These are phyloP conservation scores for Elaphurus davidianus DNA, from an alignment of 2,113 vertebrate species.

Conservation along the genomic window DNA sequence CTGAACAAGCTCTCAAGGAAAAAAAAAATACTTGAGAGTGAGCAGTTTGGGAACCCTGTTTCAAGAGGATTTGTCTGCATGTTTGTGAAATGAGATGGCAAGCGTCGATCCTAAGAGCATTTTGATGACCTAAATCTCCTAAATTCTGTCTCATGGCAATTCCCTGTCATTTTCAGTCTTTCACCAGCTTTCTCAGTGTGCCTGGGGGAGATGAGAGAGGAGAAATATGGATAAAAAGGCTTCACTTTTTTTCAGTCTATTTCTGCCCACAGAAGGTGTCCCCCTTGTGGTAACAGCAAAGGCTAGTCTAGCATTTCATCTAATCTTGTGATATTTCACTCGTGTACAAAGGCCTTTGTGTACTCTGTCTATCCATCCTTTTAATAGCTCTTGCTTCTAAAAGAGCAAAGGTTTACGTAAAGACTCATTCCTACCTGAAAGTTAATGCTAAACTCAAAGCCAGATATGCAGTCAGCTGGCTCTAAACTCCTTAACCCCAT, in stretches of 20 bases:
- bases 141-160: background rate
- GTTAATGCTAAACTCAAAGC: slow-evolving; percentile 59
- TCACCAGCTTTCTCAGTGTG: background rate
- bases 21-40: background rate
- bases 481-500: slow-evolving; percentile 47
- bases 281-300: slow-evolving; percentile 58
- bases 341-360: background rate
- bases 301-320: background rate
- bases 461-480: slow-evolving; percentile 27
- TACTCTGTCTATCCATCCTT: background rate
- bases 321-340: background rate
- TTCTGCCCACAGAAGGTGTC: slow-evolving; percentile 48
- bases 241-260: background rate
- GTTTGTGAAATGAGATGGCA: background rate
- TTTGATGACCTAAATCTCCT: background rate
- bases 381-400: slow-evolving; percentile 27
- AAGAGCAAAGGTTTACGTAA: background rate
- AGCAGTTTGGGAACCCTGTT: background rate
- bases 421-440: slow-evolving; percentile 4
- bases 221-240: background rate
- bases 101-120: background rate
- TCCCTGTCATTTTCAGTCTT: background rate
- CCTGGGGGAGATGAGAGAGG: background rate
- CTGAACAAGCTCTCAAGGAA: background rate
- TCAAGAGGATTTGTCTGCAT: background rate